phyloP scores from a whole-genome alignment of 2,113 vertebrate genomes.

The Calypte anna region DNA sequence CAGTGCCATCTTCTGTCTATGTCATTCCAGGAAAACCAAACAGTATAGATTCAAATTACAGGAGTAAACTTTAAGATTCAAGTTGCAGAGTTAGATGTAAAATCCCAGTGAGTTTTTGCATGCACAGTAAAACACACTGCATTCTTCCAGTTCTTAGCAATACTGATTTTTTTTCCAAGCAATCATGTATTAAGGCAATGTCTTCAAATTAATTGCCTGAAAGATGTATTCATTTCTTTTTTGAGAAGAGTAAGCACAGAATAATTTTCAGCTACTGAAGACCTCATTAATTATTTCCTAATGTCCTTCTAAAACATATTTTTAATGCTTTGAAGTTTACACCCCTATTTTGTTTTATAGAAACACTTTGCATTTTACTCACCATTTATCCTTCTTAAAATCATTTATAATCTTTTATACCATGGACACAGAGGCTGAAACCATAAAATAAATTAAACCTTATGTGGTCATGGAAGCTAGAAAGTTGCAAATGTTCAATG shows the following conservation, averaged over 20 bases:
- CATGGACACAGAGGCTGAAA: neutral
- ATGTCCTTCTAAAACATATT: neutral
- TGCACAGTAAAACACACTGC: neutral
- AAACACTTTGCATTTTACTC: neutral
- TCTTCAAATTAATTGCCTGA: slow-evolving; percentile 13
- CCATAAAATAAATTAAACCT: neutral
- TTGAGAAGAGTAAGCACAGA: neutral
- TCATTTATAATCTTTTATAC: neutral
- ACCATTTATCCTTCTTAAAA: neutral
- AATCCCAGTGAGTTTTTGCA: neutral
- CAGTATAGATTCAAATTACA: neutral
- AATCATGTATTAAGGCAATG: neutral
- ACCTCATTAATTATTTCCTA: neutral
- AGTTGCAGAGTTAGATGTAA: neutral
- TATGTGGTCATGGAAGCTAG: neutral
- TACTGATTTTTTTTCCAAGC: neutral
- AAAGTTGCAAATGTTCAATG: neutral
- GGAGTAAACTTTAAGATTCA: neutral
- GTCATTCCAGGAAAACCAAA: slow-evolving; percentile 23
- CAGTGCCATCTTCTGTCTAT: slow-evolving; percentile 77
- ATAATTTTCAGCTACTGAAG: neutral
- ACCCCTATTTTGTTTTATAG: neutral
- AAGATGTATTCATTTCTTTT: neutral
- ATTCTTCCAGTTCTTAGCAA: neutral
- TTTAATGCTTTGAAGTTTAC: neutral